Conservation (phyloP, 2,888 invertebrate genomes). For the Tenthredo amoena region DNA sequence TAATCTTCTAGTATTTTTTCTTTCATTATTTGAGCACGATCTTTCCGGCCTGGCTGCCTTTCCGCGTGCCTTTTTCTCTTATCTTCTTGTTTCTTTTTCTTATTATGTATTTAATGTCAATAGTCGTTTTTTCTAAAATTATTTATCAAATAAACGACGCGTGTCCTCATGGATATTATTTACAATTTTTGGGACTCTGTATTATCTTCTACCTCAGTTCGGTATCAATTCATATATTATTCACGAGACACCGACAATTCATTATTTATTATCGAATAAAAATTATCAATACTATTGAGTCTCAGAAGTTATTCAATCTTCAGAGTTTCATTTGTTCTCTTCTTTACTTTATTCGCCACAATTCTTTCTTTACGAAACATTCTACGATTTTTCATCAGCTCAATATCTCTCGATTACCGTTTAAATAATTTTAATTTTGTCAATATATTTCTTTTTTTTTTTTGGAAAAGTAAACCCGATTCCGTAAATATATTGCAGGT, state of each 20-base stretch:
- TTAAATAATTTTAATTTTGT: background rate
- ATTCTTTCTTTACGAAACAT: background rate
- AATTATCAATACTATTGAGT: background rate
- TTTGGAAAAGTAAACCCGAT: background rate
- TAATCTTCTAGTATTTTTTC: background rate
- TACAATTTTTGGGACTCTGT: background rate
- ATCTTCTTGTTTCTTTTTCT: background rate
- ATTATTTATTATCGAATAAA: background rate
- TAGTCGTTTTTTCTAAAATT: slow-evolving; percentile 1
- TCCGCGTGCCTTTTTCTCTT: too few species aligned
- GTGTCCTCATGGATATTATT: background rate
- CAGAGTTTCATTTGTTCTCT: background rate
- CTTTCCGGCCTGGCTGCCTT: slow-evolving; percentile 13
- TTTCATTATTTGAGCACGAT: background rate
- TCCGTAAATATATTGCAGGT: background rate
- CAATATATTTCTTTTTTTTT: background rate
- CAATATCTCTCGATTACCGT: background rate
- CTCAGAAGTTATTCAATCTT: background rate
- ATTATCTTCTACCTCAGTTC: background rate
- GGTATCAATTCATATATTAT: slow-evolving; percentile 1
- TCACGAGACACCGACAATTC: background rate
- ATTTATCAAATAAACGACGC: slow-evolving; percentile 19
- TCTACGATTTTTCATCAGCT: background rate
- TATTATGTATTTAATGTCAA: background rate
- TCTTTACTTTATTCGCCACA: background rate